These are phyloP conservation scores for Campylomormyrus tamandua DNA, from an alignment of 2,113 vertebrate genomes.

Conservation along the genomic window DNA sequence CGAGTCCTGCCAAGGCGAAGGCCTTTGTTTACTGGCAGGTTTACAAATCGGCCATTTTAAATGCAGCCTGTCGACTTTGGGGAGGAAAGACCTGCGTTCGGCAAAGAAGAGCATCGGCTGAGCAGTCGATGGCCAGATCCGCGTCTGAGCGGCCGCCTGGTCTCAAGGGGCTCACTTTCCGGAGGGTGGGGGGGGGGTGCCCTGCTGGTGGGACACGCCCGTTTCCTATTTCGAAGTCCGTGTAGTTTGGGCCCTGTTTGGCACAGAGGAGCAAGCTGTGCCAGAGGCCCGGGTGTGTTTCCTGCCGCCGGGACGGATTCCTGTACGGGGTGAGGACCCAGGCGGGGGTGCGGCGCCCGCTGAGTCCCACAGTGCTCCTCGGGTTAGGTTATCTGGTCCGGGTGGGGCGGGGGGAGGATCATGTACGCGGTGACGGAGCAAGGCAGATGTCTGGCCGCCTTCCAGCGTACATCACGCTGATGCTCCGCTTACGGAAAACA, in stretches of 20 bases:
- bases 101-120: background rate
- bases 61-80: background rate
- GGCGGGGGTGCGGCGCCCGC: background rate
- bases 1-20: conserved; percentile 4
- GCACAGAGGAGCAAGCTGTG: background rate
- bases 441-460: background rate
- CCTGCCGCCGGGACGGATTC: background rate
- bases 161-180: background rate
- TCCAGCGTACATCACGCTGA: background rate
- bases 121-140: background rate
- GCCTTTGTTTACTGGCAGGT: conserved; percentile 4
- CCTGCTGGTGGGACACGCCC: background rate
- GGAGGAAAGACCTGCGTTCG: background rate
- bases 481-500: background rate
- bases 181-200: background rate
- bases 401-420: background rate
- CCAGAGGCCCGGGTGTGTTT: conserved; percentile 17
- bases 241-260: background rate
- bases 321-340: background rate
- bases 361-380: background rate
- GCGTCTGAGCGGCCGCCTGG: background rate
- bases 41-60: conserved; percentile 11
- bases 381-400: background rate
- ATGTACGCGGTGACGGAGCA: background rate
- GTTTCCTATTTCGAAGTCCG: background rate